These are phyloP conservation scores for Tromatobia lineatoria DNA, from an alignment of 2,888 invertebrate species.

Conservation along the genomic window DNA sequence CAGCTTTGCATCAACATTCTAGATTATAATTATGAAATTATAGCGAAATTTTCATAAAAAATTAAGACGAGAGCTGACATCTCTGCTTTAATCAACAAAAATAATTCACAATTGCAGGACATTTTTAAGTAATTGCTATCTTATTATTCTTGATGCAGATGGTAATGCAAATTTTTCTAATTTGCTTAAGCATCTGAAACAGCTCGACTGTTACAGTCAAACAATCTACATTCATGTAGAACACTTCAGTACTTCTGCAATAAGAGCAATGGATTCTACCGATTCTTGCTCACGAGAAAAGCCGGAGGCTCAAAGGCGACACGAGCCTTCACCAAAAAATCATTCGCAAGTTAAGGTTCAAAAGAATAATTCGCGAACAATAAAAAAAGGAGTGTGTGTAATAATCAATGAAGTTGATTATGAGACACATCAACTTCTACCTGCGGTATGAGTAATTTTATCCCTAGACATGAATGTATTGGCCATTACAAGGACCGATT, in stretches of 20 bases:
- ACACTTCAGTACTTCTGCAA: slow-evolving; percentile 22
- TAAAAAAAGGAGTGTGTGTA: slow-evolving; percentile 81
- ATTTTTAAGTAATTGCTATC: not conserved
- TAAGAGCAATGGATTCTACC: not conserved
- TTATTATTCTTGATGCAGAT: slow-evolving; percentile 56
- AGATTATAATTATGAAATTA: too few species aligned
- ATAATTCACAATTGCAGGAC: not conserved
- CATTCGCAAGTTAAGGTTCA: not conserved
- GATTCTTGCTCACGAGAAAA: not conserved
- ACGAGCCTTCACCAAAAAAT: slow-evolving; percentile 3
- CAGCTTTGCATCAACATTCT: too few species aligned
- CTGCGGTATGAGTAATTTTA: slow-evolving; percentile 1
- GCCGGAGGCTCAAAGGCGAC: not conserved
- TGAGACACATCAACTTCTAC: not conserved
- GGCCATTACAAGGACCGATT: too few species aligned
- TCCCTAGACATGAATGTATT: not conserved
- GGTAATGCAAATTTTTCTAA: slow-evolving; percentile 64
- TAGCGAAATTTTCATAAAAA: too few species aligned
- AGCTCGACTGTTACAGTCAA: slow-evolving; percentile 57
- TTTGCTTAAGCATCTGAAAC: slow-evolving; percentile 70
- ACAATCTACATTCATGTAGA: slow-evolving; percentile 70
- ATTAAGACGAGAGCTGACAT: too few species aligned
- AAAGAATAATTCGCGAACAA: slow-evolving; percentile 4
- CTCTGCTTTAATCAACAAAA: not conserved
- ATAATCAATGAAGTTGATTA: slow-evolving; percentile 83